phyloP scores from a whole-genome alignment of 2,888 invertebrate species.

The Sinelater perroti region DNA sequence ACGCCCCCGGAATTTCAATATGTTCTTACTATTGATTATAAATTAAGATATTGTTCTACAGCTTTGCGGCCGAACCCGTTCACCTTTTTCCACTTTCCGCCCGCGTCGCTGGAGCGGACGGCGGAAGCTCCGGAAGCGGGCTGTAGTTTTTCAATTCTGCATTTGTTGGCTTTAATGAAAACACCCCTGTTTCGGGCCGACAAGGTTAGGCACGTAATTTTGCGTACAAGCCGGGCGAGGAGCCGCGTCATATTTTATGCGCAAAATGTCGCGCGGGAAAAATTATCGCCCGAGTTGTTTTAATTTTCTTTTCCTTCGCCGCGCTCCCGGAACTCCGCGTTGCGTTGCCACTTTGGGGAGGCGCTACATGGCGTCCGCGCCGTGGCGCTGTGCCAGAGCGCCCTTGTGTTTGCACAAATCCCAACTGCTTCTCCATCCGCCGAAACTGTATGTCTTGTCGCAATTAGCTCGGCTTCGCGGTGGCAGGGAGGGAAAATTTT shows the following conservation, averaged over 20 bases:
- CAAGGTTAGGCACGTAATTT: slow-evolving; percentile 26
- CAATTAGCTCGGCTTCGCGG: slow-evolving; percentile 7
- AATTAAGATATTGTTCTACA: slow-evolving; percentile 34
- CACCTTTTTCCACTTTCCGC: neutral
- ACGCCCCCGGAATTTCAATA: slow-evolving; percentile 39
- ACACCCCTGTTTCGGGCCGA: slow-evolving; percentile 21
- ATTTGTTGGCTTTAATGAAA: slow-evolving; percentile 25
- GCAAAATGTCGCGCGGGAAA: slow-evolving; percentile 33
- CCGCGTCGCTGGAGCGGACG: slow-evolving; percentile 3
- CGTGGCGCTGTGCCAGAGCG: slow-evolving; percentile 29
- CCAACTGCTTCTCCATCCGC: slow-evolving; percentile 17
- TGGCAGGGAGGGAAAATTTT: too few relatives aligned
- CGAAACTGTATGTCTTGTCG: slow-evolving; percentile 18
- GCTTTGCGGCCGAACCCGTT: slow-evolving; percentile 17
- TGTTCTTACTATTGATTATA: slow-evolving; percentile 37
- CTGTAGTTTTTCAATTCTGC: slow-evolving; percentile 17
- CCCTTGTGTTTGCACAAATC: slow-evolving; percentile 17
- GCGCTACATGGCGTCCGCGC: slow-evolving; percentile 20
- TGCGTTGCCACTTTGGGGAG: slow-evolving; percentile 30
- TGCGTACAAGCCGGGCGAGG: slow-evolving; percentile 22
- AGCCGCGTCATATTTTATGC: slow-evolving; percentile 35
- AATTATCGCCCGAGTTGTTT: slow-evolving; percentile 37
- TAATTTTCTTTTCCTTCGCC: slow-evolving; percentile 33
- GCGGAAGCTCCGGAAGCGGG: neutral
- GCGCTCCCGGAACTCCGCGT: slow-evolving; percentile 27